Base-by-base conservation (phyloP, 2,797 vertebrate genomes). In the Crenuchus spilurus region DNA sequence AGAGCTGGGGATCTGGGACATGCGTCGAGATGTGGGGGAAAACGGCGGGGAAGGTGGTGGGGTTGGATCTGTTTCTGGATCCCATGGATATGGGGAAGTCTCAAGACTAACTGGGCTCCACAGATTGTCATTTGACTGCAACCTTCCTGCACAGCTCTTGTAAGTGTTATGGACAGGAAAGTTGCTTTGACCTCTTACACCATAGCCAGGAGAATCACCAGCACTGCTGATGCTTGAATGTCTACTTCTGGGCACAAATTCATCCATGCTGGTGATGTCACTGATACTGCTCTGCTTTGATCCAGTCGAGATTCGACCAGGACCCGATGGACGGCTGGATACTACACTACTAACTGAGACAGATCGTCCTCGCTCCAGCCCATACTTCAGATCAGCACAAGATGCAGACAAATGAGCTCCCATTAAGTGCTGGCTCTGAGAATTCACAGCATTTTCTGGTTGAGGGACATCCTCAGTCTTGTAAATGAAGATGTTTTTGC, bases 361-460 rank as follows among this genome's bases (percentile, higher is more conserved):
- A 0, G 91, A 91, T 64, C 85, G 88, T 18, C 90, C 85, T 4
- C 84, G 87, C 58, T 88, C 88, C 64, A 94, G 88, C 22, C 92
- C 92, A 2, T 93, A 92, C 81, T 90, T 94, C 63, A 94, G 81
- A 78, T 92, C 89, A 18, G 90, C 90, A 76, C 88, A 92, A 0
- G 89, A 85, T 1, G 85, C 86, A 10, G 82, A 42, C 39, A 84
- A 52, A 14, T n/a, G 33, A 22, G 81, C 80, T 13, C 51, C 65
- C 6, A 26, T 20, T 0, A 71, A 70, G n/a, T 80, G 81, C 6
- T 68, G 82, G 55, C 35, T 79, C 20, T 2, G n/a, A 22, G 6
- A n/a, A 60, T 42, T 70, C n/a, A 7, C 20, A 60, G 13, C 2
- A 6, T 31, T 48, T 37, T 52, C 83, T 13, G 84, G 57, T 14